Percentiles rank a stretch among this genome's conserved stretches.
These are phyloP conservation scores for Noctilio leporinus DNA, from an alignment of 2,113 vertebrate species.

Conservation along the genomic window DNA sequence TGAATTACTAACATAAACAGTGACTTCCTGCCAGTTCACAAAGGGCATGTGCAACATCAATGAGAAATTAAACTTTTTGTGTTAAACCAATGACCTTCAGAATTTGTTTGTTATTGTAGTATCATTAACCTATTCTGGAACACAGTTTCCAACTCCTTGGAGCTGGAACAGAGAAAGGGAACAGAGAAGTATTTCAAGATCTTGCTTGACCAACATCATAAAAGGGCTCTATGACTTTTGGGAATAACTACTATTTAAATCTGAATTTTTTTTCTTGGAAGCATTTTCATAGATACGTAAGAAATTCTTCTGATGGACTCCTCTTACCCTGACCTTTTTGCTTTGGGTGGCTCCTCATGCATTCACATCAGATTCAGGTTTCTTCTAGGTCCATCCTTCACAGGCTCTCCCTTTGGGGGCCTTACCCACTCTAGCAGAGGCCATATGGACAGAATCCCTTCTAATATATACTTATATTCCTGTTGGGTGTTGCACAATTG, in stretches of 20 bases:
- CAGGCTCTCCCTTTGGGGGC: background rate
- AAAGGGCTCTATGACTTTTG: background rate
- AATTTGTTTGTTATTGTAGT: background rate
- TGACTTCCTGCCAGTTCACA: background rate
- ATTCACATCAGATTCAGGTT: background rate
- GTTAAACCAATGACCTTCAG: background rate
- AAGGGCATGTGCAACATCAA: background rate
- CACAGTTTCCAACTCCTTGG: background rate
- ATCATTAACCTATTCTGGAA: background rate
- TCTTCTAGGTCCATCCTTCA: background rate
- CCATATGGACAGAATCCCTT: background rate
- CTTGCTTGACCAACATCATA: background rate
- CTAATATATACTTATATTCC: background rate
- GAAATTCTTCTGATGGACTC: background rate
- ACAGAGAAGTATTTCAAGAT: background rate
- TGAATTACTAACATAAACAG: background rate
- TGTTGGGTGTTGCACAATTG: fast-evolving
- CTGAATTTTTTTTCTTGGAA: background rate
- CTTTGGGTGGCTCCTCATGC: background rate
- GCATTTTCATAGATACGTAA: background rate
- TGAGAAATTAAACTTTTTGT: background rate
- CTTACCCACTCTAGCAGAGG: background rate
- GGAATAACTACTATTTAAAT: background rate
- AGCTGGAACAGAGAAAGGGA: background rate
- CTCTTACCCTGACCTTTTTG: background rate